Evolutionary conservation across 1,140 invertebrate genomes (phyloP), one percentile per base, ranked within the genome.

Genomic region (Zaprionus taronus): DNA sequence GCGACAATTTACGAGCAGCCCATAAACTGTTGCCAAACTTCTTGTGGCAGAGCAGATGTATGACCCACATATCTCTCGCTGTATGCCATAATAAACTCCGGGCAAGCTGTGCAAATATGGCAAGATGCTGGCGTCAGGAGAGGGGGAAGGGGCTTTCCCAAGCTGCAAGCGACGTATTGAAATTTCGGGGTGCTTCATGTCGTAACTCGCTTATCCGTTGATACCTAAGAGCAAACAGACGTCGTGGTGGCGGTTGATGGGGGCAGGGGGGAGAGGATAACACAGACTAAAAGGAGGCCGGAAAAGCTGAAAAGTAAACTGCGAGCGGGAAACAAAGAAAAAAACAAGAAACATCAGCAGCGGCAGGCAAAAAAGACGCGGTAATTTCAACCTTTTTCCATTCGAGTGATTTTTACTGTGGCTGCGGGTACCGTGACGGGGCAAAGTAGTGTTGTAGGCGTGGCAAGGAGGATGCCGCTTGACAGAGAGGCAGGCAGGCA

Each of bases 311-410:
- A 89, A 90, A 80, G 81, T 80, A 80, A 85, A 82, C 81, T 80
- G 65, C 38, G 51, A 58, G 57, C 72, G 58, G 60, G 77, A 56
- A 65, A 62, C 57, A 65, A 68, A 58, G 56, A 69, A 70, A 60
- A 71, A 58, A 64, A 77, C 66, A 72, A 55, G 53, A 56, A 64
- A 51, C 17, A 6, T 7, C 26, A 7, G 28, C 0, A 7, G 28
- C 57, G 63, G 72, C 67, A 74, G 47, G 36, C 41, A 31, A 79
- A 81, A 82, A 90, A 73, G 53, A 79, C 79, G 82, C 85, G 86
- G 81, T 90, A 90, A 90, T 90, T 90, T 82, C 82, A 90, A 85
- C 85, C 85, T 90, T 90, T 90, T 90, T 90, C 85, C 85, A 77
- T 90, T 90, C 72, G 79, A 79, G 36, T 90, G 86, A 79, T 41